Percentiles rank a stretch among this genome's conserved stretches.
Conservation (phyloP, 2,113 vertebrate genomes). For the Pteronura brasiliensis region DNA sequence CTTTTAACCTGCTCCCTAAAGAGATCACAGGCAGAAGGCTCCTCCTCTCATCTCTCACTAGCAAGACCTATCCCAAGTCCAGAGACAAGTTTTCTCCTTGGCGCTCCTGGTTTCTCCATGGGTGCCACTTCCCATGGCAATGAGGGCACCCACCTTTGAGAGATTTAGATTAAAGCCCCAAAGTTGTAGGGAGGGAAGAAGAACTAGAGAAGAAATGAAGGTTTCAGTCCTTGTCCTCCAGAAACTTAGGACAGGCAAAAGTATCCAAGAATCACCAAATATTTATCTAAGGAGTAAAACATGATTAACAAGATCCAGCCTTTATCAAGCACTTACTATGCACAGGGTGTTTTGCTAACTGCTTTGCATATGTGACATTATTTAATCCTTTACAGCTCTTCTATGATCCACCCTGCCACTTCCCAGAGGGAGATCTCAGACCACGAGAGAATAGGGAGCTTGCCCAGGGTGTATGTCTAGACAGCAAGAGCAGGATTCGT, state of each 20-base stretch:
- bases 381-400: not conserved
- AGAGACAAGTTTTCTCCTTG: not conserved
- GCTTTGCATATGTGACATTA: not conserved
- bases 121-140: not conserved
- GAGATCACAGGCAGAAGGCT: not conserved
- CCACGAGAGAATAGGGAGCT: not conserved
- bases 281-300: not conserved
- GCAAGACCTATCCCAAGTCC: not conserved
- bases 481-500: not conserved
- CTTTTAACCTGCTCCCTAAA: not conserved
- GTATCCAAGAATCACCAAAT: not conserved
- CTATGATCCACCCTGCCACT: not conserved
- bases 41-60: not conserved
- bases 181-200: not conserved
- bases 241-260: not conserved
- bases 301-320: not conserved
- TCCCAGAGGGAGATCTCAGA: not conserved
- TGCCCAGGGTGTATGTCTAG: accelerated
- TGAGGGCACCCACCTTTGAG: not conserved
- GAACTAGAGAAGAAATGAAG: not conserved
- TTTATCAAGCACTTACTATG: not conserved
- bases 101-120: not conserved
- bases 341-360: not conserved
- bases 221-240: not conserved
- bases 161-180: not conserved